Percentiles rank a stretch among this genome's conserved stretches.
phyloP scores from a whole-genome alignment of 2,113 vertebrate species.

The Bufo gargarizans region DNA sequence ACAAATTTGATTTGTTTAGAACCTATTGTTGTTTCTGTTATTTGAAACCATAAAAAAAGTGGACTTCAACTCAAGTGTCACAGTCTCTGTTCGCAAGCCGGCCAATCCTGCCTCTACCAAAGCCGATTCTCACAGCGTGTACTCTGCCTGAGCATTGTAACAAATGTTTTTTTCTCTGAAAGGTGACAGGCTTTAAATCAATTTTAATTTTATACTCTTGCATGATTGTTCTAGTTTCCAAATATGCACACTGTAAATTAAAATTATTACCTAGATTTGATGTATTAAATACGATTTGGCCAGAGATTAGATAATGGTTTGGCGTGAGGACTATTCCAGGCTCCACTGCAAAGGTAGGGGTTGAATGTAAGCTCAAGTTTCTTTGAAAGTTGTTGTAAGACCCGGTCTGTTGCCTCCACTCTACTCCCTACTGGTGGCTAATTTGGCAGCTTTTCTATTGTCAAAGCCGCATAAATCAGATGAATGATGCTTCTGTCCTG shows the following conservation, averaged over 20 bases:
- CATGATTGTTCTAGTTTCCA: neutral
- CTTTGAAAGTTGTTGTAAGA: conserved; percentile 27
- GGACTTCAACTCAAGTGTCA: too few relatives aligned
- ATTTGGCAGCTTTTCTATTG: conserved; percentile 45
- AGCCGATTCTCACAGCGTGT: too few relatives aligned
- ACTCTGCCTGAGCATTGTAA: neutral
- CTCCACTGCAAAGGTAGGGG: neutral
- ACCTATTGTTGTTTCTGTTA: too few relatives aligned
- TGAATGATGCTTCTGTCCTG: conserved; percentile 45
- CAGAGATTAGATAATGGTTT: conserved; percentile 36
- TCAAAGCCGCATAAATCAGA: conserved; percentile 28
- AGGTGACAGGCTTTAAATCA: neutral
- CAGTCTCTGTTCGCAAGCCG: too few relatives aligned
- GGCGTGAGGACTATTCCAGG: neutral
- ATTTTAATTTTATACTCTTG: neutral
- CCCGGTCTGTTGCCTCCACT: conserved; percentile 5
- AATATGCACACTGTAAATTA: conserved; percentile 3
- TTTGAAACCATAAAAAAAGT: too few relatives aligned
- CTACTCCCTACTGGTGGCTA: conserved; percentile 47
- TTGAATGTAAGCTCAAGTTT: conserved; percentile 8
- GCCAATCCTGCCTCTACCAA: too few relatives aligned
- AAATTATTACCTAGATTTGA: conserved; percentile 4
- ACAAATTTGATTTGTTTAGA: too few relatives aligned
- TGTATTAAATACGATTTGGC: neutral
- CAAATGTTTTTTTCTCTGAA: neutral